These are phyloP conservation scores for Phalacrocorax brasilianus DNA, from an alignment of 2,113 vertebrate genomes.

Conservation along the genomic window DNA sequence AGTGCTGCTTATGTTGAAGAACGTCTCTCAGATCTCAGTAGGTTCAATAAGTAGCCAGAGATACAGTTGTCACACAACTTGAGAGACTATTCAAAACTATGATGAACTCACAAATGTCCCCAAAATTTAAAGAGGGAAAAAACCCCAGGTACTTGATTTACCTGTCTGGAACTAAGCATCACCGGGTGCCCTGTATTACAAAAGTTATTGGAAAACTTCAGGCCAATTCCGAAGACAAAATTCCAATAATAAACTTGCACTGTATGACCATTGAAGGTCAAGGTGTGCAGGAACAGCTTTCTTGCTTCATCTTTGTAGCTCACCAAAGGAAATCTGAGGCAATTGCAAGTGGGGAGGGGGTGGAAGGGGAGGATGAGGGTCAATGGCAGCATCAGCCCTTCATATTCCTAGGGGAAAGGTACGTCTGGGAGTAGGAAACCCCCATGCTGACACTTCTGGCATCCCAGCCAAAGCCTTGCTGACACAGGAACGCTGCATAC, in stretches of 20 bases:
- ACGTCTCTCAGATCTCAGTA: not conserved
- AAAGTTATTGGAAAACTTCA: not conserved
- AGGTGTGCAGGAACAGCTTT: not conserved
- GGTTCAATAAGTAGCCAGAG: not conserved
- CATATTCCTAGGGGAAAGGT: not conserved
- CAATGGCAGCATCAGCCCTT: not conserved
- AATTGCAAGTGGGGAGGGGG: not conserved
- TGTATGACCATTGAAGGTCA: fast-evolving
- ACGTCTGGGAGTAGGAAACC: not conserved
- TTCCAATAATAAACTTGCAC: not conserved
- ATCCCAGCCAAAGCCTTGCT: not conserved
- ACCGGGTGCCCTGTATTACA: fast-evolving
- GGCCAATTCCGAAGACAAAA: not conserved
- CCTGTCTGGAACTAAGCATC: not conserved
- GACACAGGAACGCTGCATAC: fast-evolving
- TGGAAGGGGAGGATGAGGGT: not conserved
- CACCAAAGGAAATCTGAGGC: not conserved
- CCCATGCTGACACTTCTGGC: fast-evolving
- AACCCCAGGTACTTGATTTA: not conserved
- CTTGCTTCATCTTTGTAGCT: not conserved
- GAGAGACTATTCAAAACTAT: not conserved
- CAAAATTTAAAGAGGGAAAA: not conserved
- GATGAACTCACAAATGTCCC: not conserved
- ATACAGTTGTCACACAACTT: not conserved
- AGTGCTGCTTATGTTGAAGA: not conserved